Evolutionary conservation across 2,113 vertebrate genomes (phyloP), one percentile per base, ranked within the genome.

Genomic region (Fregetta grallaria): DNA sequence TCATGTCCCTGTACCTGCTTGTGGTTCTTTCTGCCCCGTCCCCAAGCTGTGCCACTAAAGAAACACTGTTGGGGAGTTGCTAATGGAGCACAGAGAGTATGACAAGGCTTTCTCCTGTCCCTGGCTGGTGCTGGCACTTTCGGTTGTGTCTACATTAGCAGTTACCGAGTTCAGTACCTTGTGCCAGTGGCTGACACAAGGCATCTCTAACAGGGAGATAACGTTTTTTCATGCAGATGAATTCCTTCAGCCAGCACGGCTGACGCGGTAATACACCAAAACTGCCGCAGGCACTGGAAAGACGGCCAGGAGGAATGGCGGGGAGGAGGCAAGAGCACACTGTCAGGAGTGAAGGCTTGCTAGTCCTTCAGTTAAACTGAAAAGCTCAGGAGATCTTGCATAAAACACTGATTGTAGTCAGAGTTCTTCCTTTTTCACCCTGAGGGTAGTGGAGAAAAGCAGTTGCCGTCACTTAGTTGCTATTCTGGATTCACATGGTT

Each of bases 101-200:
- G 80, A 49, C 23, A 5, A 50, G 59, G 85, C 67, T 94, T 80
- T 47, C 12, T 88, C 75, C 90, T 26, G 1, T 44, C 77, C 80
- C 36, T 87, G 88, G 26, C 88, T 34, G 42, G 42, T 16, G 25
- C 77, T 61, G 88, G 63, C 85, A 34, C 49, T 1, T 67, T 73
- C 1, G 4, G 36, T 78, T 59, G 47, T 53, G 10, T 44, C 88
- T 36, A 1, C 61, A 10, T 53, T 5, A 78, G 82, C 85, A 67
- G 45, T 13, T 76, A 53, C 56, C 0, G 2, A 73, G 85, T 55
- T 80, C 63, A 67, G 92, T 36, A 13, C 85, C 88, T 85, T 58
- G 77, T 73, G 92, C 90, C 81, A 56, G 71, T 50, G 86, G 74
- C 94, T 86, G 90, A 93, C 92, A 70, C 58, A 1, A 56, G 77